Conservation (phyloP, 2,113 vertebrate species). For the Piprites chloris region DNA sequence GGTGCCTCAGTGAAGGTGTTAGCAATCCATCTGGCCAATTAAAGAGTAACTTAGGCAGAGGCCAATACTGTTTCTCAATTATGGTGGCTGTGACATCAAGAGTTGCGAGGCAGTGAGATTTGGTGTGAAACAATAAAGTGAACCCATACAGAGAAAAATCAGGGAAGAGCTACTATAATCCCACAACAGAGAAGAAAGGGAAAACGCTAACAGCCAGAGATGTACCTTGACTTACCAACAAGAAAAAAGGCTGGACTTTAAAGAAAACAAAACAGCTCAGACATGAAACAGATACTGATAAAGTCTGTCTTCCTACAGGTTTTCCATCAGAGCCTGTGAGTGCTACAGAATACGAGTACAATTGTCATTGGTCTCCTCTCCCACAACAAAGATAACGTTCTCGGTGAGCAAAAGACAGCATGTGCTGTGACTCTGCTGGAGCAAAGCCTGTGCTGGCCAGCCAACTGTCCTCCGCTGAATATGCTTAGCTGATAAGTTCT, state of each 20-base stretch:
- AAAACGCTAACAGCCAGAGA: not conserved
- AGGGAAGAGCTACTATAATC: not conserved
- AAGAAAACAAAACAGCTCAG: not conserved
- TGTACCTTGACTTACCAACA: not conserved
- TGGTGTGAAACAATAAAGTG: not conserved
- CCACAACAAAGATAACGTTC: not conserved
- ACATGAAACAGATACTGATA: not conserved
- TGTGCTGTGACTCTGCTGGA: not conserved
- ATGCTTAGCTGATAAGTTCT: not conserved
- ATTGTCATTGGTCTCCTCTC: not conserved
- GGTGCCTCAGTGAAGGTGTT: not conserved
- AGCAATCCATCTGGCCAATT: slow-evolving; percentile 12
- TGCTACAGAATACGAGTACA: not conserved
- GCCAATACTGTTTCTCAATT: not conserved
- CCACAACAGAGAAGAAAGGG: not conserved
- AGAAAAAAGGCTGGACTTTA: not conserved
- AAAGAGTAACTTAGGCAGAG: slow-evolving; percentile 5
- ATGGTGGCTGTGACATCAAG: not conserved
- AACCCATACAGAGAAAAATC: not conserved
- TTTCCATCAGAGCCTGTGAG: not conserved
- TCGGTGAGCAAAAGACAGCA: not conserved
- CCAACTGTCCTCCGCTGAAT: not conserved
- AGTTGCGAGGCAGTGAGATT: not conserved
- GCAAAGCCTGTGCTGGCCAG: not conserved
- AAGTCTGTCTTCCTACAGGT: not conserved